phyloP scores from a whole-genome alignment of 1,140 invertebrate species.

The Phocides pigmalion region DNA sequence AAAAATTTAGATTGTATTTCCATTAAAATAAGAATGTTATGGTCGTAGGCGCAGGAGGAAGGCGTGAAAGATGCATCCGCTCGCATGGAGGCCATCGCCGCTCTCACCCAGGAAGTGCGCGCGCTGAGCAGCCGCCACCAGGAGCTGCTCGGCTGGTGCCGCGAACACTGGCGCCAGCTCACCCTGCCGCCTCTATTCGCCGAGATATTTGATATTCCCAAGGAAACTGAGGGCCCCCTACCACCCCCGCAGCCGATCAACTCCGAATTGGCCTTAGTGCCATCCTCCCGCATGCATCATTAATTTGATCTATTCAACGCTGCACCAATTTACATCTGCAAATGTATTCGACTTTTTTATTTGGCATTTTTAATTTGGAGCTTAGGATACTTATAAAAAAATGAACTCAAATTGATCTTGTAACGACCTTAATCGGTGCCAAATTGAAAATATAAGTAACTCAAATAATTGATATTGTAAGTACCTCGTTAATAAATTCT shows the following conservation, averaged over 20 bases:
- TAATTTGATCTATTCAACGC: not conserved
- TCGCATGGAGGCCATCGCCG: slow-evolving; percentile 88
- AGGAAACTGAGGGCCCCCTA: slow-evolving; percentile 48
- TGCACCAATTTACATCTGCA: not conserved
- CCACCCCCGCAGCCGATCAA: not conserved
- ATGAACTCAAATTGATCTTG: not conserved
- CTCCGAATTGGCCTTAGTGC: slow-evolving; percentile 22
- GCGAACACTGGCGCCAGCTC: slow-evolving; percentile 93
- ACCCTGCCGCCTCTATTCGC: slow-evolving; percentile 96
- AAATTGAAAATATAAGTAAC: slow-evolving; percentile 1
- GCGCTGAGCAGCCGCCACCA: slow-evolving; percentile 93
- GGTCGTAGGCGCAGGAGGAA: slow-evolving; percentile 26
- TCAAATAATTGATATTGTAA: not conserved
- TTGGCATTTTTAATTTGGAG: not conserved
- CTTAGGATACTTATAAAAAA: not conserved
- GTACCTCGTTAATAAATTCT: no score
- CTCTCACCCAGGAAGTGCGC: slow-evolving; percentile 91
- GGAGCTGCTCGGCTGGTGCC: slow-evolving; percentile 95
- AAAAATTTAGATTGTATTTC: no score
- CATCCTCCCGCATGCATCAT: slow-evolving; percentile 20
- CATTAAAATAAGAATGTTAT: no score
- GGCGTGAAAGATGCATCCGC: slow-evolving; percentile 64
- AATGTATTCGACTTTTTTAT: not conserved
- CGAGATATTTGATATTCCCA: slow-evolving; percentile 99
- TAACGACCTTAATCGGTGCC: not conserved